These are phyloP conservation scores for Laothoe populi DNA, from an alignment of 2,888 invertebrate species.

Conservation along the genomic window DNA sequence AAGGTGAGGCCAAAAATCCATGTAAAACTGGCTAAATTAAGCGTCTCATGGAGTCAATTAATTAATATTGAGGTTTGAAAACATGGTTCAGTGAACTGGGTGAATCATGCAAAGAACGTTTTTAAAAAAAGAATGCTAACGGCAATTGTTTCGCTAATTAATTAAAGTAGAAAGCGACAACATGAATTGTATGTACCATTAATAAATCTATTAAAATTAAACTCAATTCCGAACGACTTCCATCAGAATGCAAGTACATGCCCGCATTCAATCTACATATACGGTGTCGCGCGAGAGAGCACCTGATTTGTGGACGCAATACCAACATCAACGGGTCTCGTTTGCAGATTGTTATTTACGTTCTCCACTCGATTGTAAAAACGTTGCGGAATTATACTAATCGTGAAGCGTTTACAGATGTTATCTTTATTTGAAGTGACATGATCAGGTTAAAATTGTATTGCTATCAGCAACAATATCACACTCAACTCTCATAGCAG, in stretches of 20 bases:
- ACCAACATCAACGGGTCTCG: slow-evolving; percentile 59
- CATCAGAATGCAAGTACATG: slow-evolving; percentile 3
- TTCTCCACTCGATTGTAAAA: slow-evolving; percentile 2
- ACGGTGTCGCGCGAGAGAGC: slow-evolving; percentile 29
- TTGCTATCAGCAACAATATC: too few species aligned
- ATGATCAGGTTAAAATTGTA: neutral
- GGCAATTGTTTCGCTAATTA: too few species aligned
- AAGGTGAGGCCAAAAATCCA: too few species aligned
- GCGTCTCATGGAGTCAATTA: too few species aligned
- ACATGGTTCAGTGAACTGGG: too few species aligned
- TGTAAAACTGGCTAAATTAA: too few species aligned
- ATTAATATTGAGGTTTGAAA: too few species aligned
- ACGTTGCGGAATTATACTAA: slow-evolving; percentile 8
- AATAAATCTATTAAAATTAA: neutral
- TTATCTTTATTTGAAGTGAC: neutral
- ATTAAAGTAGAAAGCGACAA: neutral
- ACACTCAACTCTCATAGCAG: too few species aligned
- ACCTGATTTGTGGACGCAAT: slow-evolving; percentile 49
- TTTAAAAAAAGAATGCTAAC: too few species aligned
- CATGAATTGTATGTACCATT: neutral
- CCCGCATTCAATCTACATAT: slow-evolving; percentile 38
- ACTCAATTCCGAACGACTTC: neutral
- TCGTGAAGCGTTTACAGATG: neutral
- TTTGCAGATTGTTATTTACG: slow-evolving; percentile 70
- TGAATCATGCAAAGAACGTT: too few species aligned